Evolutionary conservation across 2,797 vertebrate species (phyloP), one percentile per base, ranked within the genome.

Genomic region (Lutra lutra): DNA sequence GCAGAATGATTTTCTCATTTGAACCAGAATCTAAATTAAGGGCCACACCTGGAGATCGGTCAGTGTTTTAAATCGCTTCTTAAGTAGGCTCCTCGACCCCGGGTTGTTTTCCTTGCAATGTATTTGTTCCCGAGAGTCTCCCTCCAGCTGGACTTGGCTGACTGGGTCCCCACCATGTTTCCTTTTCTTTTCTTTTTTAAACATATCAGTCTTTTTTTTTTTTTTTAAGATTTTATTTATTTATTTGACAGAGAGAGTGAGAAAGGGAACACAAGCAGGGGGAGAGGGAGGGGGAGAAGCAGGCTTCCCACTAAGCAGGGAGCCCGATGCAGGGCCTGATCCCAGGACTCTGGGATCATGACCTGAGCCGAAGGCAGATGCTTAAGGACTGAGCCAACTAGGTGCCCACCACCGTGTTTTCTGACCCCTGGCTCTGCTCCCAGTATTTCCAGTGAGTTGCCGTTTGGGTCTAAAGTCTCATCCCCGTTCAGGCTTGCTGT

Each of bases 101-200:
- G 0, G 2, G 15, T n/a, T 32, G 18, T 62, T 43, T 21, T 5
- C 70, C 79, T 60, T 7, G 38, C 0, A 0, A 25, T 3, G n/a
- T 56, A 12, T 73, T 20, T 20, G 46, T 46, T 56, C 6, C 0
- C 21, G n/a, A 60, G 73, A 23, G 54, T 21, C 75, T 17, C 51
- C 70, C 60, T 29, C 20, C 0, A 35, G 27, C 64, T 84, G 84
- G 25, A 4, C 38, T 60, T 43, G 10, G 62, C 87, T 8, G 27
- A 5, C 58, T 2, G 17, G 0, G 9, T 54, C 83, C 66, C 18
- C 0, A 3, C 1, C 14, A 1, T 58, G 56, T 58, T 58, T 54
- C 21, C 56, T 23, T 23, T 58, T 23, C 56, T 23, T 58, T 58
- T 58, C 23, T 11, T 25, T 25, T 60, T 60, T 51, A 51, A 51